Base-by-base conservation (phyloP, 2,113 vertebrate genomes). In the Toxotes chatareus region DNA sequence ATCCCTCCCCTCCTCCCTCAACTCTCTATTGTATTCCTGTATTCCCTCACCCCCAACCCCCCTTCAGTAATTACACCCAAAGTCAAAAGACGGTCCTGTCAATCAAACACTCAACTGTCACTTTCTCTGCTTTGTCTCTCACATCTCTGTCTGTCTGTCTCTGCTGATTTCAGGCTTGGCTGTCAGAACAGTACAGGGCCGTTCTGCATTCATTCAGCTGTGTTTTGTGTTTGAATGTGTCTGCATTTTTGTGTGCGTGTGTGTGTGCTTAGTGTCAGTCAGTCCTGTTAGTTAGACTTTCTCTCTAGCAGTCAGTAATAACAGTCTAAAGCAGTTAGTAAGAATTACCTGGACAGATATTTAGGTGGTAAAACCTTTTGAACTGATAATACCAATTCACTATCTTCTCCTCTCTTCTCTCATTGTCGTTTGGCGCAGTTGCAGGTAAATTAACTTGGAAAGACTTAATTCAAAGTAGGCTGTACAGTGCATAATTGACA, bases 41-140 rank as follows among this genome's bases (percentile, higher is more conserved):
- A 72, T 82, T 56, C 74, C 84, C 80, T 80, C 83, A 17, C 49
- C 46, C 77, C 49, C 51, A 31, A 44, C 61, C 44, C 76, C 64
- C 64, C 72, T 78, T 76, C 76, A 90, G 76, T 92, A 93, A 93
- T 93, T 93, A 92, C 90, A 89, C 51, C 76, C 86, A 79, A 86
- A 90, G 86, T 91, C 90, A 92, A 89, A 88, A 88, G 86, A 90
- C 62, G 63, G 57, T 31, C 70, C 88, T 82, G 89, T 93, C 93
- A 90, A 90, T 91, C 88, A 89, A 88, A 87, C 76, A 65, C 70
- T 89, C 87, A 89, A 74, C 87, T 88, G 81, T 92, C 87, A 91
- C 82, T 86, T 76, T 78, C 76, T 31, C 49, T 34, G 74, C 87
- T 90, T 91, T 93, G 89, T 93, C 88, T 90, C 85, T 77, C 80